Percentiles rank a stretch among this genome's conserved stretches.
Conservation (phyloP, 2,888 invertebrate genomes). For the Flabesymbios commensalis region DNA sequence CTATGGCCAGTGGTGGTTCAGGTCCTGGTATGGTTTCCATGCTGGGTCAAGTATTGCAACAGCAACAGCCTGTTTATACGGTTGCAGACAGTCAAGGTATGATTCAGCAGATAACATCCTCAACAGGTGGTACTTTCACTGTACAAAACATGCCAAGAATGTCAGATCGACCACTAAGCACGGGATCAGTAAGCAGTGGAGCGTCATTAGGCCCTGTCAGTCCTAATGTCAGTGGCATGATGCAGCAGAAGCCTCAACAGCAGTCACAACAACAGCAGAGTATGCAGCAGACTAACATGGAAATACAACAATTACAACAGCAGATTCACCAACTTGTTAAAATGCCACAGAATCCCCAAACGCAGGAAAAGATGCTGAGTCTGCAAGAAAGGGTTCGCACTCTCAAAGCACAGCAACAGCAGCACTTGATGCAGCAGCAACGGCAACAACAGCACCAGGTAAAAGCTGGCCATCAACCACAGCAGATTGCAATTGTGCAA, state of each 20-base stretch:
- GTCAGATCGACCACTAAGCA: too few species aligned
- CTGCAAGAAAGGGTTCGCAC: conserved; percentile 51
- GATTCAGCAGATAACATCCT: too few species aligned
- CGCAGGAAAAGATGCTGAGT: conserved; percentile 54
- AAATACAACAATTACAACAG: conserved; percentile 48
- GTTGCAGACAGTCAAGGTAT: too few species aligned
- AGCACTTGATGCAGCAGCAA: conserved; percentile 39
- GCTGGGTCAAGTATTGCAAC: too few species aligned
- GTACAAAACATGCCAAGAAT: too few species aligned
- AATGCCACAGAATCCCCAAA: conserved; percentile 52
- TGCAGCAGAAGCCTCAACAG: not conserved
- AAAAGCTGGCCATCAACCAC: conserved; percentile 16
- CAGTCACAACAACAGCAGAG: conserved; percentile 23
- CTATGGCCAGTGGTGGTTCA: too few species aligned
- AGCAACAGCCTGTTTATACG: too few species aligned
- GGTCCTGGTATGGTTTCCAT: too few species aligned
- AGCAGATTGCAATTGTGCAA: too few species aligned
- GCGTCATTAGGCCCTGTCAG: not conserved
- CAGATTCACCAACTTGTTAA: conserved; percentile 52
- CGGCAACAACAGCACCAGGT: conserved; percentile 32
- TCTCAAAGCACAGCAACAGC: conserved; percentile 49
- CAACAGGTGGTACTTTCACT: too few species aligned
- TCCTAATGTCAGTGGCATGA: not conserved
- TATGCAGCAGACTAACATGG: conserved; percentile 38
- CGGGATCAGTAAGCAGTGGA: too few species aligned